phyloP scores from a whole-genome alignment of 2,113 vertebrate genomes.

The Xenopus laevis region DNA sequence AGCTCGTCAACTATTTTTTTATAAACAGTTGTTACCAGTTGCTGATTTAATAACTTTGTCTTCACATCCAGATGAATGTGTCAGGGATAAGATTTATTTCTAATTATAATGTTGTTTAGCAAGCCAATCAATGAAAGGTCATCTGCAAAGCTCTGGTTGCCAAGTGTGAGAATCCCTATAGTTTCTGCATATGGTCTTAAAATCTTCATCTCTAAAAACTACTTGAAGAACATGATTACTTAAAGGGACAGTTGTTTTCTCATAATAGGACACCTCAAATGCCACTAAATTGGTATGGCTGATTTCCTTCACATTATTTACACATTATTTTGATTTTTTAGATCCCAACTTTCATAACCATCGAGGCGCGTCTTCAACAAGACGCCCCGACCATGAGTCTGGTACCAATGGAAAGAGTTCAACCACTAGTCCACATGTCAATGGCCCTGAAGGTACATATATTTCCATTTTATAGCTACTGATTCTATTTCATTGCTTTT shows the following conservation, averaged over 20 bases:
- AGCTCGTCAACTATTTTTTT: too few relatives aligned
- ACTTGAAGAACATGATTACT: conserved; percentile 57
- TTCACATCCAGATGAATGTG: too few relatives aligned
- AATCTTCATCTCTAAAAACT: conserved; percentile 63
- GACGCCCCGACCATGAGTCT: conserved; percentile 73
- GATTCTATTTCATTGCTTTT: background rate
- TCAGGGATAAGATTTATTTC: conserved; percentile 62
- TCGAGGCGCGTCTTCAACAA: conserved; percentile 79
- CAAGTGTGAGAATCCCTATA: conserved; percentile 66
- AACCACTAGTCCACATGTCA: conserved; percentile 75
- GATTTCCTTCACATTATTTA: too few relatives aligned
- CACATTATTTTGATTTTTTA: conserved; percentile 51
- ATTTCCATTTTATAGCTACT: background rate
- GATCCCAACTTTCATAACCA: conserved; percentile 82
- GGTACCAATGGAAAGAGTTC: conserved; percentile 78
- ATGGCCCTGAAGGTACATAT: conserved; percentile 70
- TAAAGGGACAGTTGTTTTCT: conserved; percentile 52
- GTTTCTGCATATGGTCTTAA: conserved; percentile 72
- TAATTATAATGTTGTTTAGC: conserved; percentile 63
- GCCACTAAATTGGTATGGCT: too few relatives aligned
- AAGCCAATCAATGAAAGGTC: conserved; percentile 75
- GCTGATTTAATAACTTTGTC: too few relatives aligned
- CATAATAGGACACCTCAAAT: too few relatives aligned
- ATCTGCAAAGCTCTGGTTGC: conserved; percentile 72
- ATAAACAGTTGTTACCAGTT: too few relatives aligned